Evolutionary conservation across 2,113 vertebrate species (phyloP).

Genomic region (Tupaia chinensis): DNA sequence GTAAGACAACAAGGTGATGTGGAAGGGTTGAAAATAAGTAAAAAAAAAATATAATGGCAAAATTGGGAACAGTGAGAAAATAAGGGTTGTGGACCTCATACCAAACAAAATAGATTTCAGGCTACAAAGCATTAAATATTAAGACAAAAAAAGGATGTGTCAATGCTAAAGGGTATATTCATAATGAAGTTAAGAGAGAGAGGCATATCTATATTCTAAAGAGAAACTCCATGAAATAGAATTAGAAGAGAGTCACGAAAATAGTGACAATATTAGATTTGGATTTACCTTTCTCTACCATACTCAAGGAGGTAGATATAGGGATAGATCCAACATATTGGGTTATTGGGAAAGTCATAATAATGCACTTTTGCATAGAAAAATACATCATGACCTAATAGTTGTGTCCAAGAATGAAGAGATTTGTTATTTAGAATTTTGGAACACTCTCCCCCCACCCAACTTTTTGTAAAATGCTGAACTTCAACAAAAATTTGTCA

Average conservation of each 20-base stretch:
- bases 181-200: not conserved
- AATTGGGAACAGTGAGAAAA: slow-evolving; percentile 27
- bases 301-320: not conserved
- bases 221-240: not conserved
- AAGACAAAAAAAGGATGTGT: not conserved
- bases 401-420: slow-evolving; percentile 1
- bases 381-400: not conserved
- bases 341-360: no score
- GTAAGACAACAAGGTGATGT: slow-evolving; percentile 29
- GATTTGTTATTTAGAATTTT: slow-evolving; percentile 6
- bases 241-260: slow-evolving; percentile 24
- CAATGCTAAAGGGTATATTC: not conserved
- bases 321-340: not conserved
- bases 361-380: no score
- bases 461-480: slow-evolving; percentile 1
- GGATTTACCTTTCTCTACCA: not conserved
- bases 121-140: not conserved
- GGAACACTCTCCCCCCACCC: not conserved
- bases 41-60: not conserved
- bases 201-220: not conserved
- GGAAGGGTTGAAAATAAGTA: slow-evolving; percentile 20
- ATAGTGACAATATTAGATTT: not conserved
- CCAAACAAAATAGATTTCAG: slow-evolving; percentile 2
- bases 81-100: slow-evolving; percentile 3
- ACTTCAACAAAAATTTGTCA: slow-evolving; percentile 40